Conservation (phyloP, 2,113 vertebrate species). For the Regulus satrapa region DNA sequence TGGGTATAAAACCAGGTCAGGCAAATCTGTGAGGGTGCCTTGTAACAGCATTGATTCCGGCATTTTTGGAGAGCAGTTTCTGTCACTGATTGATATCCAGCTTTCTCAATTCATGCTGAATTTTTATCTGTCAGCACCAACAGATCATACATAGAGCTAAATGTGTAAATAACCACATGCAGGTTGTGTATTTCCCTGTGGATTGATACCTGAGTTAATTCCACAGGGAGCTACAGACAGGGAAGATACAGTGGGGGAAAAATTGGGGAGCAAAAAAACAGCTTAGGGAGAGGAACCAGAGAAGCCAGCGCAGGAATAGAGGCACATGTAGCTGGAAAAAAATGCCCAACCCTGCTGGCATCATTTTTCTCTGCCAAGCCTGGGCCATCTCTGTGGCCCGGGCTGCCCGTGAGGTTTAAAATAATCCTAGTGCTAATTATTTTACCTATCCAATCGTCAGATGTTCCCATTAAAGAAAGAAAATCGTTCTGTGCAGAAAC, state of each 20-base stretch:
- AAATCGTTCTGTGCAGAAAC: no score
- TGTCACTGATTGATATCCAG: background rate
- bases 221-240: background rate
- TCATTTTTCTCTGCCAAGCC: background rate
- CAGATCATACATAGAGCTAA: background rate
- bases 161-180: background rate
- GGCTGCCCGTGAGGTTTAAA: background rate
- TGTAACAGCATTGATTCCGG: background rate
- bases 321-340: fast-evolving
- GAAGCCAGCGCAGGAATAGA: background rate
- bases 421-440: background rate
- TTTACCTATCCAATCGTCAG: background rate
- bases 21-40: background rate
- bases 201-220: background rate
- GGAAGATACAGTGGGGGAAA: background rate
- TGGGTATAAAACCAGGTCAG: background rate
- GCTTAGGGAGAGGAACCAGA: background rate
- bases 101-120: background rate
- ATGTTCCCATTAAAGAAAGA: background rate
- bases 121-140: background rate
- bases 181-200: background rate
- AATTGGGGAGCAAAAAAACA: background rate
- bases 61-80: background rate
- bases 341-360: background rate
- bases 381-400: background rate